Evolutionary conservation across 1,140 invertebrate species (phyloP), one percentile per base, ranked within the genome.

Genomic region (Bathynomus jamesi): DNA sequence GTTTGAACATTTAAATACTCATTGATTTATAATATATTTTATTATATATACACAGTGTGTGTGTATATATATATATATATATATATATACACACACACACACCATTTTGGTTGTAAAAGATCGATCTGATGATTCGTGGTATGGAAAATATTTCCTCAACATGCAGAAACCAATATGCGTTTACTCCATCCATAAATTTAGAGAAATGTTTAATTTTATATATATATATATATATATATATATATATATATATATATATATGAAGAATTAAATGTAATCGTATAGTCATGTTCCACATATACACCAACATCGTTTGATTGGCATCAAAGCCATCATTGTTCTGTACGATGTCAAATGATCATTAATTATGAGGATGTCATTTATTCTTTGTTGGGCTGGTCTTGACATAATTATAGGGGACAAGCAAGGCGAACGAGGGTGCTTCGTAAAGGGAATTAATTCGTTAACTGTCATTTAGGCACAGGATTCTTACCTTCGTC

Each of bases 151-250:
- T n/a, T n/a, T n/a, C n/a, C n/a, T n/a, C n/a, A n/a, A 53, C 40
- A 53, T 21, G 21, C 40, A 53, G 11, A 53, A 11, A 53, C 40
- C 13, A 11, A 53, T 21, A 53, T 21, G 21, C 40, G 21, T 21
- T 17, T 21, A 53, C 5, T 40, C 13, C 5, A 53, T 53, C 13
- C 21, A 53, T 53, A 53, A 17, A 53, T n/a, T n/a, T n/a, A n/a
- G n/a, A n/a, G n/a, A n/a, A n/a, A n/a, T n/a, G n/a, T n/a, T n/a
- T n/a, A n/a, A n/a, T 53, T 17, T 40, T 53, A 53, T 53, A 53
- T 53, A 53, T 53, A 53, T 53, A 53, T 53, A 53, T 53, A 53
- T 53, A 53, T 53, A 53, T 53, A 53, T 53, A 53, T 53, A 53
- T n/a, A n/a, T n/a, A n/a, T n/a, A n/a, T n/a, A n/a, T n/a, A n/a